Base-by-base conservation (phyloP, 2,113 vertebrate genomes). In the Entosphenus tridentatus region DNA sequence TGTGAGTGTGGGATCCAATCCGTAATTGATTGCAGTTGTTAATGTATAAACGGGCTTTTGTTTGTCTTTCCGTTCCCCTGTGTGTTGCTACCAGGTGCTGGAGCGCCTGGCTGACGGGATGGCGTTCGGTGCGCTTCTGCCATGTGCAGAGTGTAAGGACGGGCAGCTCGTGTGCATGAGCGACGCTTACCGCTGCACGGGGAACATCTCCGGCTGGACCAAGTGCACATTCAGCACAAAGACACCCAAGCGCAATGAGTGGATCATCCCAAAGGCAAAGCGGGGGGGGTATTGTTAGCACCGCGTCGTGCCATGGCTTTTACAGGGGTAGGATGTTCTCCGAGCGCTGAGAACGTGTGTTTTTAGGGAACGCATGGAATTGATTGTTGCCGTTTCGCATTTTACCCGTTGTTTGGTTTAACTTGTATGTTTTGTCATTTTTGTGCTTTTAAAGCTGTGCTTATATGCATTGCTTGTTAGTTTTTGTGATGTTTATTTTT, bases 151-250 rank as follows among this genome's bases (percentile, higher is more conserved):
- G 59, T 96, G 93, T 75, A 76, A 78, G 0, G n/a, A 65, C n/a
- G 92, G 93, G 12, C 93, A 96, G 79, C 80, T 95, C 76, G 84
- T 93, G 71, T 96, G 93, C 76, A 95, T 85, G 77, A 83, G 84
- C 0, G 88, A 95, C 0, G 84, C 86, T 0, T 98, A 96, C 39
- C 87, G 89, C 76, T 96, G 92, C 18, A 85, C 82, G 0, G 92
- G 93, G 9, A 80, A 96, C 65, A 85, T 98, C 73, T 95, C 89
- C 10, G 87, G 86, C 71, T 98, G 93, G 93, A 98, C 93, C 11
- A 98, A 96, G 75, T 98, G 93, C 16, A 85, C 88, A 73, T 82
- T 83, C 75, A 96, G 83, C 80, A 95, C 83, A 0, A 77, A 82
- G 76, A 83, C 73, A 2, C 93, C 93, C 12, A 72, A 70, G 69